Evolutionary conservation across 2,888 invertebrate genomes (phyloP).

Genomic region (Mantis religiosa): DNA sequence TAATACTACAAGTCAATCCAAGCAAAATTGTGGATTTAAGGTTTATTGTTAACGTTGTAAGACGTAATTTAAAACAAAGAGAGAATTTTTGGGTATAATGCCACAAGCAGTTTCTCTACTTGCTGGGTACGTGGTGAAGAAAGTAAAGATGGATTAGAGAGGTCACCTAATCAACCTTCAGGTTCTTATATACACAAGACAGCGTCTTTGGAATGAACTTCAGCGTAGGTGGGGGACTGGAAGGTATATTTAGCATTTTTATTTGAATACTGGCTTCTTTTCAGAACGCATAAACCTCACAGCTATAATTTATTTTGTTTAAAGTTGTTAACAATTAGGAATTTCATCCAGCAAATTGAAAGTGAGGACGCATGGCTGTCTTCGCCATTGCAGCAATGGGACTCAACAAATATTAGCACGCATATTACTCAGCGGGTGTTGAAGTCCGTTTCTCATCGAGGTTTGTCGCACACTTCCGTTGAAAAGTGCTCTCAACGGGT

Average conservation of each 20-base stretch:
- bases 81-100: too few species aligned
- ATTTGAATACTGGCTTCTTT: background rate
- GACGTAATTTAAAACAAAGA: too few species aligned
- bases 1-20: too few species aligned
- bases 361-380: background rate
- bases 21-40: too few species aligned
- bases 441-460: background rate
- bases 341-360: background rate
- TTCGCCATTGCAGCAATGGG: background rate
- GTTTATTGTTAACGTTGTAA: too few species aligned
- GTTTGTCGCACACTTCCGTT: background rate
- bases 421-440: background rate
- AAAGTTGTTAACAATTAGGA: background rate
- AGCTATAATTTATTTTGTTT: background rate
- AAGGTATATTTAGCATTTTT: background rate
- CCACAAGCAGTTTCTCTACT: too few species aligned
- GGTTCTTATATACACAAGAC: background rate
- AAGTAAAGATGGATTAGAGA: too few species aligned
- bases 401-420: background rate
- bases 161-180: background rate
- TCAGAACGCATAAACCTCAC: background rate
- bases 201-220: too few species aligned
- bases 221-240: background rate
- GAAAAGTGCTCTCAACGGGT: background rate
- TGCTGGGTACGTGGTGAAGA: too few species aligned